phyloP scores from a whole-genome alignment of 2,113 vertebrate genomes.

The Scytalopus superciliaris region DNA sequence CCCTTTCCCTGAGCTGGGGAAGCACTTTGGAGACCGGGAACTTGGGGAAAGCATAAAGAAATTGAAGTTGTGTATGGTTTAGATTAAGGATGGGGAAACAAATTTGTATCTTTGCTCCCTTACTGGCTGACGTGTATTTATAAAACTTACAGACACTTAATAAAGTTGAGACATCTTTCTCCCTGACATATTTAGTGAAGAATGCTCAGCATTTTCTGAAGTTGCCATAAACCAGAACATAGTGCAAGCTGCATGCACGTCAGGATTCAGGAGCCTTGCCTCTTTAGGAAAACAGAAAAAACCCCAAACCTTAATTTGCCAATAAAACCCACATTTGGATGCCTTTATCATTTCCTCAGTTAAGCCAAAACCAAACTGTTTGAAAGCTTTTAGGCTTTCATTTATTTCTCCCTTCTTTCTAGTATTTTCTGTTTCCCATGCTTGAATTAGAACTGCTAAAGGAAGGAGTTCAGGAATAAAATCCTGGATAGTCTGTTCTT shows the following conservation, averaged over 20 bases:
- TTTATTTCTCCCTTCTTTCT: slow-evolving; percentile 31
- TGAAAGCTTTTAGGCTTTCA: not conserved
- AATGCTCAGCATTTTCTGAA: slow-evolving; percentile 18
- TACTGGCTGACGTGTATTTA: not conserved
- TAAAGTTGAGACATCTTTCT: slow-evolving; percentile 1
- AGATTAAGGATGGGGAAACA: slow-evolving; percentile 1
- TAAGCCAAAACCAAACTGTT: slow-evolving; percentile 28
- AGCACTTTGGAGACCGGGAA: not conserved
- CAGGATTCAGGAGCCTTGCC: not conserved
- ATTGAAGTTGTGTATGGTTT: slow-evolving; percentile 4
- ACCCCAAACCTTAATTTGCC: not conserved
- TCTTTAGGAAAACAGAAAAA: not conserved
- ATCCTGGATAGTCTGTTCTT: not conserved
- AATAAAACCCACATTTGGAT: slow-evolving; percentile 14
- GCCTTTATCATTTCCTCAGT: slow-evolving; percentile 16
- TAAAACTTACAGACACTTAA: slow-evolving; percentile 23
- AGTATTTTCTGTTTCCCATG: slow-evolving; percentile 8
- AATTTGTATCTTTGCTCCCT: not conserved
- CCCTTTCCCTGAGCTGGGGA: not conserved
- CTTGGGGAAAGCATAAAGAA: not conserved
- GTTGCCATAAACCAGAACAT: not conserved
- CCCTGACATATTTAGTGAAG: slow-evolving; percentile 28
- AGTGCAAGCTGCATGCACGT: not conserved
- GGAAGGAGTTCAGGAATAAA: not conserved
- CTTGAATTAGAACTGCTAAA: not conserved